Evolutionary conservation across 1,140 invertebrate genomes (phyloP), one percentile per base, ranked within the genome.

Genomic region (Aethina tumida): DNA sequence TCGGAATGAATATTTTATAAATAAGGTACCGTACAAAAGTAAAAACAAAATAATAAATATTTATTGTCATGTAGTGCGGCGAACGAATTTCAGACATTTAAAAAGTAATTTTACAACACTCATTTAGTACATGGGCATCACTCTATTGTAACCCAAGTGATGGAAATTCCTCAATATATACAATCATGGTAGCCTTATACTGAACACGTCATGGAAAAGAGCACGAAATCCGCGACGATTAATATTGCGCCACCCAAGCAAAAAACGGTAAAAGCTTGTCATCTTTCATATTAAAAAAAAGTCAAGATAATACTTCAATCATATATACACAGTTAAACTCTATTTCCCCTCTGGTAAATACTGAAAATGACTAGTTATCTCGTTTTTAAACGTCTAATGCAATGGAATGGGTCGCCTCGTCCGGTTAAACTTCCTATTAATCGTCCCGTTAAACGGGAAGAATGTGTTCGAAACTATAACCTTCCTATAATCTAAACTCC

Each of bases 311-410:
- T 45, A 41, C 43, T 45, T 35, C 25, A 27, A 43, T 39, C 22
- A 24, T 35, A 35, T 35, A 12, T 35, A 46, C 39, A 38, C 12
- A 14, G 8, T 31, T 30, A 25, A 36, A 39, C 26, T 43, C 36
- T 39, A 46, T 35, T 28, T 24, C 31, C 34, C 24, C 12, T 25
- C 35, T 22, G 16, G 13, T 32, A 39, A 45, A 47, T 49, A 49
- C 46, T 49, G 46, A 49, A 38, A 45, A 42, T 49, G 47, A 49
- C 47, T 49, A 49, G 47, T 30, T 34, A 32, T 30, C 40, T 39
- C 10, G n/a, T 36, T 14, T 16, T 16, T 5, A 17, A 30, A 8
- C 29, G 26, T 10, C 21, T 31, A 39, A 27, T 39, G 37, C 14
- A 39, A 31, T 29, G 32, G 17, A 24, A 39, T 10, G 6, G 37